phyloP scores from a whole-genome alignment of 2,888 invertebrate genomes.

The Trisateles emortualis region DNA sequence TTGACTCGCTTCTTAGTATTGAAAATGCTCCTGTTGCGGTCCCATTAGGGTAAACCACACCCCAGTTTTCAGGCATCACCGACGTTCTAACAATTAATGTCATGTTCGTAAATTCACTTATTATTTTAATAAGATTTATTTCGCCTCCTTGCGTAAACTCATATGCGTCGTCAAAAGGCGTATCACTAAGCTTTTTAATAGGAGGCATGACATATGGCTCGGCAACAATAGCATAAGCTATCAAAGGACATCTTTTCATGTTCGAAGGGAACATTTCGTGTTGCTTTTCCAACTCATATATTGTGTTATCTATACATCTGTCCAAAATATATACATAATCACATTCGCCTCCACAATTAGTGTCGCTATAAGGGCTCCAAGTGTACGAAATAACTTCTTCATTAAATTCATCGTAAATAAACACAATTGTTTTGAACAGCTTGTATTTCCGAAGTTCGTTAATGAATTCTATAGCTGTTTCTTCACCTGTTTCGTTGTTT shows the following conservation, averaged over 20 bases:
- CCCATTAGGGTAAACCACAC: constrained; percentile 68
- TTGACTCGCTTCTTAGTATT: constrained; percentile 66
- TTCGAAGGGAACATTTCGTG: constrained; percentile 74
- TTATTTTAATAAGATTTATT: constrained; percentile 79
- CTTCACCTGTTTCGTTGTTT: constrained; percentile 60
- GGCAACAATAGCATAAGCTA: constrained; percentile 75
- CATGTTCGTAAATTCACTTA: constrained; percentile 81
- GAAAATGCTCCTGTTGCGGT: constrained; percentile 73
- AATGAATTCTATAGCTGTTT: constrained; percentile 71
- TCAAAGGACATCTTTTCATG: constrained; percentile 77
- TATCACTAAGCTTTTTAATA: constrained; percentile 55
- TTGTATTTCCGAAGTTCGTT: constrained; percentile 74
- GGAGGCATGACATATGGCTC: constrained; percentile 84
- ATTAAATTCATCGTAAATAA: constrained; percentile 66
- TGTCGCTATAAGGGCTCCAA: constrained; percentile 78
- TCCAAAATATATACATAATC: constrained; percentile 75
- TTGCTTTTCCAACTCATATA: constrained; percentile 63
- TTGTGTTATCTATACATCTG: constrained; percentile 65
- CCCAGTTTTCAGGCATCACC: constrained; percentile 75
- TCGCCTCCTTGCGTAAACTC: constrained; percentile 76
- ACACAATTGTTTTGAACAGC: constrained; percentile 75
- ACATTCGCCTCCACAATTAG: constrained; percentile 77
- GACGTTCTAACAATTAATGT: constrained; percentile 73
- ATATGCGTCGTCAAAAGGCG: constrained; percentile 67
- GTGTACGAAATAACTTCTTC: constrained; percentile 75